Percentiles rank a stretch among this genome's conserved stretches.
These are phyloP conservation scores for Ageneiosus marmoratus DNA, from an alignment of 2,113 vertebrate genomes.

Conservation along the genomic window DNA sequence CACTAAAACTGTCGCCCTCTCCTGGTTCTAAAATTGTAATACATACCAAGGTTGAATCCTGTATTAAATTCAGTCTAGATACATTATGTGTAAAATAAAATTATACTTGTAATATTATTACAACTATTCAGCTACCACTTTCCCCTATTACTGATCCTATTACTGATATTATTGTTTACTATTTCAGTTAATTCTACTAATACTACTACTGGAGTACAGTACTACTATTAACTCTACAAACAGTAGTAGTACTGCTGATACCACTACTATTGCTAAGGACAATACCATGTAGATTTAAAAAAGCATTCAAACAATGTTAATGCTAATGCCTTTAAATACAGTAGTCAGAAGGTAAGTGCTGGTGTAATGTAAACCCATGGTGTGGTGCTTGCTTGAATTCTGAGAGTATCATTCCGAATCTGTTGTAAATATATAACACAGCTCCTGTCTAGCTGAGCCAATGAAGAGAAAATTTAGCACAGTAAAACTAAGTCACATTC, in stretches of 20 bases:
- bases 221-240: background rate
- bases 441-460: background rate
- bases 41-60: background rate
- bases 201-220: background rate
- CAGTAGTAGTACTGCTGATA: background rate
- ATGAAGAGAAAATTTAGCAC: background rate
- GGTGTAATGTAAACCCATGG: conserved; percentile 2
- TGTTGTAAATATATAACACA: conserved; percentile 11
- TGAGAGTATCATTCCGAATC: conserved; percentile 10
- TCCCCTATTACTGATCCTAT: no score
- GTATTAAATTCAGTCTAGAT: background rate
- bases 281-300: background rate
- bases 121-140: no score
- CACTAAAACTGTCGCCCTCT: background rate
- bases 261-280: background rate
- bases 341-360: background rate
- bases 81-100: background rate
- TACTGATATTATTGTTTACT: background rate
- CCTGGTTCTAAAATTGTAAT: background rate
- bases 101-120: background rate
- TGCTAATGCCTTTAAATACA: background rate
- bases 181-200: background rate
- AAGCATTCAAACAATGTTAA: background rate
- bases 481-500: background rate
- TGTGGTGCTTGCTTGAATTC: background rate